Conservation (phyloP, 2,888 invertebrate genomes). For the Megastigmus dorsalis region DNA sequence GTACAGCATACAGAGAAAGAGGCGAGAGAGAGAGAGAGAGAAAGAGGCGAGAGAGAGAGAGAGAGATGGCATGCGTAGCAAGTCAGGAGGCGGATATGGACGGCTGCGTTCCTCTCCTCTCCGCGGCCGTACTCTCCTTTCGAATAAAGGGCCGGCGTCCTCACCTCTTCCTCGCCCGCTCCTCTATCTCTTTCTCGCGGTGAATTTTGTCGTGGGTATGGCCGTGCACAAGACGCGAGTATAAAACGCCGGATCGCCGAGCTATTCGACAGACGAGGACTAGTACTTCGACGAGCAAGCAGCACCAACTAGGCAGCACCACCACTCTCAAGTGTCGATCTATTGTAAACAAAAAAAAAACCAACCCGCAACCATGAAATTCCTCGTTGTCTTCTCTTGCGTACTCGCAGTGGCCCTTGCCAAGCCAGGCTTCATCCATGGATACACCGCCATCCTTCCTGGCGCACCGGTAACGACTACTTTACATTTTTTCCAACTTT, state of each 20-base stretch:
- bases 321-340: too few species aligned
- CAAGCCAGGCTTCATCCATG: constrained; percentile 55
- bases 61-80: too few species aligned
- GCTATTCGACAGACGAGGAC: constrained; percentile 40
- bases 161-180: background rate
- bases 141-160: constrained; percentile 31
- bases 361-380: constrained; percentile 51
- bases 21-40: background rate
- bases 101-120: constrained; percentile 24
- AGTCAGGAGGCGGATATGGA: constrained; percentile 39
- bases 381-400: constrained; percentile 52
- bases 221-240: too few species aligned
- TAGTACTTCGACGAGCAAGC: constrained; percentile 1
- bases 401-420: constrained; percentile 54
- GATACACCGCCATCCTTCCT: constrained; percentile 15
- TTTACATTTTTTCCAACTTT: background rate
- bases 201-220: background rate
- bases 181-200: background rate
- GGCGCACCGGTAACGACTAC: constrained; percentile 49
- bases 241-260: constrained; percentile 22
- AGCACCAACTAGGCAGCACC: too few species aligned
- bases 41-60: background rate
- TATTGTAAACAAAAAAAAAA: too few species aligned
- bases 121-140: background rate
- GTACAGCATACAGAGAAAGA: background rate